A percentile compares a stretch with the other conserved stretches of the same genome.
These are phyloP conservation scores for Caenorhabditis tropicalis DNA, from an alignment of 1,140 invertebrate genomes.

Conservation along the genomic window DNA sequence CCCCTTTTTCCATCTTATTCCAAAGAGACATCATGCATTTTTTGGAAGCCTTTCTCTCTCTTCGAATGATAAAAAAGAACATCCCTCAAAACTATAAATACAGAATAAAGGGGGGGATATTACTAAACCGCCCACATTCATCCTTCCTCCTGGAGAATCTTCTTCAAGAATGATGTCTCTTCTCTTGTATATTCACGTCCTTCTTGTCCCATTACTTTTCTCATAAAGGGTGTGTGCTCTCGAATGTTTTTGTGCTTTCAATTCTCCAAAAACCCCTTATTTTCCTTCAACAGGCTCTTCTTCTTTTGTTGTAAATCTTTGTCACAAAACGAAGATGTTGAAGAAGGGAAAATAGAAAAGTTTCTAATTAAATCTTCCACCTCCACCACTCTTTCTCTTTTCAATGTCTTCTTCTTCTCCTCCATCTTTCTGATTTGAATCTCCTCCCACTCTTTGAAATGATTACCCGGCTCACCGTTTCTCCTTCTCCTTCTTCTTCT, in stretches of 20 bases:
- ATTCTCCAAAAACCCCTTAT: background rate
- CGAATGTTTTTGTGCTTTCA: background rate
- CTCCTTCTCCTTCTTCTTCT: background rate
- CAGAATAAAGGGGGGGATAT: too few relatives aligned
- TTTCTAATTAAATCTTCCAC: constrained; percentile 33
- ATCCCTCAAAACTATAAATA: too few relatives aligned
- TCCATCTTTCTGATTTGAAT: constrained; percentile 19
- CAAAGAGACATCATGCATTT: constrained; percentile 30
- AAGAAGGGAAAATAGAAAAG: background rate
- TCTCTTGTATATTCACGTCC: background rate
- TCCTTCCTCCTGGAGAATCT: background rate
- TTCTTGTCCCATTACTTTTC: constrained; percentile 19
- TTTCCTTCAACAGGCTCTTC: background rate
- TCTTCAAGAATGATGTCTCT: background rate
- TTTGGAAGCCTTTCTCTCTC: background rate
- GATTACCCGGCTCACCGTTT: constrained; percentile 36
- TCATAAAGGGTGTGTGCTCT: constrained; percentile 1
- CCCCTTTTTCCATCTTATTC: background rate
- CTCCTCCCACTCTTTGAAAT: constrained; percentile 11
- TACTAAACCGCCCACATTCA: too few relatives aligned
- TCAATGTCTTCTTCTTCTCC: background rate
- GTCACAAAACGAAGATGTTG: background rate
- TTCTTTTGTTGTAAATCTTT: background rate
- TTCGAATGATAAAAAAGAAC: too few relatives aligned
- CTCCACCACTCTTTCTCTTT: background rate